phyloP scores from a whole-genome alignment of 2,797 vertebrate species.

The Zalophus californianus region DNA sequence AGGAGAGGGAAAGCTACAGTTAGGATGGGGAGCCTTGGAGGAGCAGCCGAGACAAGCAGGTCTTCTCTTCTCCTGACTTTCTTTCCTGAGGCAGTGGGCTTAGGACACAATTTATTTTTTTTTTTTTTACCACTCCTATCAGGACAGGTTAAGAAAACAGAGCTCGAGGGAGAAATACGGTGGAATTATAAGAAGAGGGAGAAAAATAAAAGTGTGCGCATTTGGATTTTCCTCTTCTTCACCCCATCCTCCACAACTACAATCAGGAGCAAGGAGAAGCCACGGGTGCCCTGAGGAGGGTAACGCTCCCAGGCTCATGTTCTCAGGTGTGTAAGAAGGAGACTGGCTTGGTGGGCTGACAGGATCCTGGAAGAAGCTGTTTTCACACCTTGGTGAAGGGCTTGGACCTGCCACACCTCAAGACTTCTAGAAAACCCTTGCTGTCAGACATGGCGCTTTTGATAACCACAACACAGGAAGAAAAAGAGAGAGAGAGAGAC shows the following conservation, averaged over 20 bases:
- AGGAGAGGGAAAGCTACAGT: neutral
- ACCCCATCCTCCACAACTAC: neutral
- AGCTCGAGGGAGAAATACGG: neutral
- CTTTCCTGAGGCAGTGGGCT: neutral
- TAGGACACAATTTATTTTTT: neutral
- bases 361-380: neutral
- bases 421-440: neutral
- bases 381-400: neutral
- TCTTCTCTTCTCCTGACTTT: neutral
- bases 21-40: neutral
- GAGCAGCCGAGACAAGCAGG: neutral
- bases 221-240: neutral
- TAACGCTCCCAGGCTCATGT: rapidly evolving
- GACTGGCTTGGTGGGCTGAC: rapidly evolving
- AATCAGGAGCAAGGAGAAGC: neutral
- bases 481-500: neutral
- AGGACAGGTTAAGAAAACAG: neutral
- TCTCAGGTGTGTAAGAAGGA: neutral
- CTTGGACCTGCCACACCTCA: neutral
- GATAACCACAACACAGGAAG: neutral
- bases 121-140: neutral
- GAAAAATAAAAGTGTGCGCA: neutral
- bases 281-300: rapidly evolving
- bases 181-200: neutral
- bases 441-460: neutral